A percentile compares a stretch with the other conserved stretches of the same genome.
Conservation (phyloP, 2,888 invertebrate species). For the Drosophila colorata region DNA sequence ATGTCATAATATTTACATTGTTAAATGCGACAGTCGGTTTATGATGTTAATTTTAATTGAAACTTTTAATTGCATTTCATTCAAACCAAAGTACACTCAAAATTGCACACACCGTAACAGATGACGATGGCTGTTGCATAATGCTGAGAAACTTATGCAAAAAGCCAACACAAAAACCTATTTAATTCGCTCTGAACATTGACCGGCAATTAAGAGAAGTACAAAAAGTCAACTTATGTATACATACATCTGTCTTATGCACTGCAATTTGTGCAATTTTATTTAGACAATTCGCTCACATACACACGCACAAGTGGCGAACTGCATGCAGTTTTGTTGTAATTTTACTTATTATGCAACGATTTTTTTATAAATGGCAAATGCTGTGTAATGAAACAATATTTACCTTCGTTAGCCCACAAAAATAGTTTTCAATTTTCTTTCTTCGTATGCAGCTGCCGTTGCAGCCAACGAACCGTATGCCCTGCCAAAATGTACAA, state of each 20-base stretch:
- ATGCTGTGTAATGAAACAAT: constrained; percentile 69
- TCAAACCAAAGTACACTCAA: constrained; percentile 38
- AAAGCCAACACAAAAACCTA: constrained; percentile 14
- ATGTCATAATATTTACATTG: constrained; percentile 74
- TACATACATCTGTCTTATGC: constrained; percentile 24
- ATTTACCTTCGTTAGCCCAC: constrained; percentile 77
- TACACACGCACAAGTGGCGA: constrained; percentile 3
- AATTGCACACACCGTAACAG: constrained; percentile 2
- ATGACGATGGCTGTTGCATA: constrained; percentile 18
- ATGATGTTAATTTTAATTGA: constrained; percentile 71
- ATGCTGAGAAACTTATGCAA: constrained; percentile 27
- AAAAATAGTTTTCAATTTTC: constrained; percentile 72
- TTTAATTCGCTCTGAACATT: constrained; percentile 30
- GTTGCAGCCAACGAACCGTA: constrained; percentile 71
- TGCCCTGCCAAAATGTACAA: constrained; percentile 56
- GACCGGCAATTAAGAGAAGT: constrained; percentile 53
- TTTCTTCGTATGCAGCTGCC: constrained; percentile 64
- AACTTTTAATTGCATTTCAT: constrained; percentile 75
- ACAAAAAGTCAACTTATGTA: constrained; percentile 26
- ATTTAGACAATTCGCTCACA: constrained; percentile 43
- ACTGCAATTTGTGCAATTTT: constrained; percentile 43
- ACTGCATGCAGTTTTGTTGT: constrained; percentile 15
- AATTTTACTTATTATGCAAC: constrained; percentile 58
- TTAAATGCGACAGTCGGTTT: constrained; percentile 56
- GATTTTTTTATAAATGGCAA: constrained; percentile 42